A percentile compares a stretch with the other conserved stretches of the same genome.
Evolutionary conservation across 1,140 invertebrate genomes (phyloP).

Genomic region (Aphaenogaster floridana): DNA sequence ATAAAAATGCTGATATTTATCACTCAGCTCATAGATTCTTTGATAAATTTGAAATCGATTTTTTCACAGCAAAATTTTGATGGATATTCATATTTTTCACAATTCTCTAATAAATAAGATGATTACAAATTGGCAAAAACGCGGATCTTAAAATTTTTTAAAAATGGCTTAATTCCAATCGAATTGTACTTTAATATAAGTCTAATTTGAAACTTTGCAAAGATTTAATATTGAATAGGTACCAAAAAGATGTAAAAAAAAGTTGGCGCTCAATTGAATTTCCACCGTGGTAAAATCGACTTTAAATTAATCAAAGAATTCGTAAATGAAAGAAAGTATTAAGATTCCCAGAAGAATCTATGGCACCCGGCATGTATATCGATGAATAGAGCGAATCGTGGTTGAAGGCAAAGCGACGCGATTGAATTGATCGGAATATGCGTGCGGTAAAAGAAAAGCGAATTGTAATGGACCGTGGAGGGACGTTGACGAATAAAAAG

Average conservation of each 20-base stretch:
- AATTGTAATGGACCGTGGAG: conserved; percentile 18
- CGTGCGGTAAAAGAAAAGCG: conserved; percentile 15
- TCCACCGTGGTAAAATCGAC: background rate
- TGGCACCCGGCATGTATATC: conserved; percentile 4
- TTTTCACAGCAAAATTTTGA: background rate
- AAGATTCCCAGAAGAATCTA: background rate
- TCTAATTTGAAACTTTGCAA: background rate
- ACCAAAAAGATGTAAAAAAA: background rate
- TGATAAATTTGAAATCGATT: conserved; percentile 13
- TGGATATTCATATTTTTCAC: background rate
- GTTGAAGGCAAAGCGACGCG: background rate
- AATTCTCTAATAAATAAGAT: background rate
- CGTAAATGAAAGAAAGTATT: conserved; percentile 13
- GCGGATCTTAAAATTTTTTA: background rate
- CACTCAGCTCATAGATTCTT: background rate
- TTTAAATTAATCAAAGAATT: conserved; percentile 33
- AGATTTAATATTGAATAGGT: background rate
- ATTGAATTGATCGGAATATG: conserved; percentile 33
- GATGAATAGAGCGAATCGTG: conserved; percentile 30
- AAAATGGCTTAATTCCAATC: background rate
- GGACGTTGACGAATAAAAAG: conserved; percentile 40
- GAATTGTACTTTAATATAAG: background rate
- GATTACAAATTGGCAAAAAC: background rate
- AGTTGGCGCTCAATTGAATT: conserved; percentile 8
- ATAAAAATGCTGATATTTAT: conserved; percentile 4